These are phyloP conservation scores for Palaemon carinicauda DNA, from an alignment of 1,140 invertebrate genomes.

Conservation along the genomic window DNA sequence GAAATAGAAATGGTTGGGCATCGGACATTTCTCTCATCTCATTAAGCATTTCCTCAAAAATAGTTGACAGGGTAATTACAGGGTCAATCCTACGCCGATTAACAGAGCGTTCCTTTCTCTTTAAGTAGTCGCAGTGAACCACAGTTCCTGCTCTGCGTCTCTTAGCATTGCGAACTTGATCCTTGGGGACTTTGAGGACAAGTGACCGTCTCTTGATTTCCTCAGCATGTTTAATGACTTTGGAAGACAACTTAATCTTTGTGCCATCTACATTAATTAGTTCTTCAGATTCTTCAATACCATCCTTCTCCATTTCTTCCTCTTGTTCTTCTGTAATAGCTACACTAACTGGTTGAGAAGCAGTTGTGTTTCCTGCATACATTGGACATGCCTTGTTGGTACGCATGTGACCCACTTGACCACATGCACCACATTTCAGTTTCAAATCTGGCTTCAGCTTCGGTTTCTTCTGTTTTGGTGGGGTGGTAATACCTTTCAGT, in stretches of 20 bases:
- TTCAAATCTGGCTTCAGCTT: conserved; percentile 91
- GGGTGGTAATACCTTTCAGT: conserved; percentile 66
- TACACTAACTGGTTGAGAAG: conserved; percentile 74
- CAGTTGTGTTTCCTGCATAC: conserved; percentile 76
- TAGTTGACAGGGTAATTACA: conserved; percentile 90
- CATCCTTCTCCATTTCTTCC: conserved; percentile 78
- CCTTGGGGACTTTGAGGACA: conserved; percentile 84
- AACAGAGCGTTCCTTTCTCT: conserved; percentile 84
- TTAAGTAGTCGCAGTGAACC: conserved; percentile 92
- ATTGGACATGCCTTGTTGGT: conserved; percentile 97
- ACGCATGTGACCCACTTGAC: conserved; percentile 83
- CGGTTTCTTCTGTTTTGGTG: conserved; percentile 72
- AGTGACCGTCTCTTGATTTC: conserved; percentile 81
- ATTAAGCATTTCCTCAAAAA: conserved; percentile 92
- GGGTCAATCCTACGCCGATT: conserved; percentile 96
- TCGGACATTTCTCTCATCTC: conserved; percentile 93
- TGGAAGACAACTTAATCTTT: conserved; percentile 70
- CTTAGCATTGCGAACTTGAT: conserved; percentile 75
- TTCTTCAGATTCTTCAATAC: conserved; percentile 74
- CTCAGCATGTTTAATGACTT: conserved; percentile 86
- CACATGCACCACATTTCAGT: conserved; percentile 95
- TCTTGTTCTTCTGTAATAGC: conserved; percentile 83
- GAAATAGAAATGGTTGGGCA: conserved; percentile 90
- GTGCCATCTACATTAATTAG: conserved; percentile 89
- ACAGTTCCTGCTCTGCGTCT: conserved; percentile 72